Percentiles rank a stretch among this genome's conserved stretches.
Conservation (phyloP, 2,888 invertebrate genomes). For the Archaeoteleia sp. region DNA sequence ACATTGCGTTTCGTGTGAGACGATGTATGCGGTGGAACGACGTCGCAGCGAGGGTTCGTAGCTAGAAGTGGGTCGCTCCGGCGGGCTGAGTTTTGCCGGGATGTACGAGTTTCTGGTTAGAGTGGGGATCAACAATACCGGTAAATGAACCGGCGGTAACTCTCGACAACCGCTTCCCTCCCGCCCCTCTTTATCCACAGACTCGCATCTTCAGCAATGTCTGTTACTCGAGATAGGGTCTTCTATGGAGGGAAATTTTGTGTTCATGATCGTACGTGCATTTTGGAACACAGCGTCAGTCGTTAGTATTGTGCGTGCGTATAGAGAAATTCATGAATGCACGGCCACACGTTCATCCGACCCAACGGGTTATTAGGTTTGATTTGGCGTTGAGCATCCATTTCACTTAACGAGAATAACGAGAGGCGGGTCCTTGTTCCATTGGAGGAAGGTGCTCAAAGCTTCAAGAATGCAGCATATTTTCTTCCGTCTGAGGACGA, state of each 20-base stretch:
- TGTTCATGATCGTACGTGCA: too few species aligned
- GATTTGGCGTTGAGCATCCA: slow-evolving; percentile 39
- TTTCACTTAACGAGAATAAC: slow-evolving; percentile 25
- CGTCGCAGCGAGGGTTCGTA: slow-evolving; percentile 45
- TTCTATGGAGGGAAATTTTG: slow-evolving; percentile 46
- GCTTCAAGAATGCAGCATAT: too few species aligned
- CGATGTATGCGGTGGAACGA: slow-evolving; percentile 30
- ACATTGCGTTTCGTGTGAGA: slow-evolving; percentile 30
- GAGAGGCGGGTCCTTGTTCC: neutral
- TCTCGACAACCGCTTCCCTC: slow-evolving; percentile 53
- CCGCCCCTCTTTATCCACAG: too few species aligned
- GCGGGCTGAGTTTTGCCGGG: slow-evolving; percentile 35
- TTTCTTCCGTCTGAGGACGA: too few species aligned
- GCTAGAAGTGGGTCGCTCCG: slow-evolving; percentile 51
- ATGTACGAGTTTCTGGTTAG: slow-evolving; percentile 23
- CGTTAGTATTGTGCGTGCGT: slow-evolving; percentile 45
- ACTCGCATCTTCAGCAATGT: slow-evolving; percentile 61
- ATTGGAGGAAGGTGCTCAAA: too few species aligned
- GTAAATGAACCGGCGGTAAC: slow-evolving; percentile 70
- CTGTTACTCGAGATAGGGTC: slow-evolving; percentile 60
- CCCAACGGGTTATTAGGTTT: slow-evolving; percentile 44
- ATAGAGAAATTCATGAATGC: slow-evolving; percentile 58
- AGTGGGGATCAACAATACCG: slow-evolving; percentile 66
- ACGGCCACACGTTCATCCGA: slow-evolving; percentile 47
- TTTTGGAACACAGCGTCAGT: slow-evolving; percentile 15